phyloP scores from a whole-genome alignment of 2,113 vertebrate genomes.

The Taxidea taxus region DNA sequence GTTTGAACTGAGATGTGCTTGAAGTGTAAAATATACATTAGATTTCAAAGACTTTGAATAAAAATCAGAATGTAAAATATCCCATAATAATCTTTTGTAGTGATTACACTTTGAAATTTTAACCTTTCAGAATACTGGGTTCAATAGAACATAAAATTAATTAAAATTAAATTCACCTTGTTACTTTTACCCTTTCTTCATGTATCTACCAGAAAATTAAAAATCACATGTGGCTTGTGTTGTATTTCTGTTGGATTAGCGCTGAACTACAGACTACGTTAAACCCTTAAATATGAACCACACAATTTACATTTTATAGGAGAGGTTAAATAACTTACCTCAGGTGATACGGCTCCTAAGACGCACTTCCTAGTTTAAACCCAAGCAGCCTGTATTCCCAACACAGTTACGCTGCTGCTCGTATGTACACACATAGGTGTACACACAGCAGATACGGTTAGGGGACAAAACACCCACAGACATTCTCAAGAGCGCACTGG shows the following conservation, averaged over 20 bases:
- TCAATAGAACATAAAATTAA: neutral
- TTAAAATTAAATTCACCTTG: neutral
- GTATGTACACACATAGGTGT: neutral
- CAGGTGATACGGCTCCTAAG: neutral
- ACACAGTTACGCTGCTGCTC: neutral
- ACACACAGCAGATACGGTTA: neutral
- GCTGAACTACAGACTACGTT: neutral
- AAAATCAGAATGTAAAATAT: constrained; percentile 2
- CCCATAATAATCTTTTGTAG: neutral
- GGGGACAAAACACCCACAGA: neutral
- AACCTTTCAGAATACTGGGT: neutral
- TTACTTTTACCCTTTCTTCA: neutral
- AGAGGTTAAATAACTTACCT: neutral
- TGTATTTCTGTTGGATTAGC: neutral
- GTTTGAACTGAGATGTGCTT: neutral
- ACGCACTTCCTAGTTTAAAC: neutral
- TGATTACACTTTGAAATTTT: neutral
- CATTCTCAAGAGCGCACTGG: neutral
- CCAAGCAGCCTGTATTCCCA: neutral
- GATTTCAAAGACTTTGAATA: neutral
- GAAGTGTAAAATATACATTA: neutral
- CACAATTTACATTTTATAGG: neutral
- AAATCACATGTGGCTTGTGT: neutral
- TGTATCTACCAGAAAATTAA: neutral
- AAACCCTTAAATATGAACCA: neutral